These are phyloP conservation scores for Montipora foliosa DNA, from an alignment of 64 coral and sea anemone species.

Conservation along the genomic window DNA sequence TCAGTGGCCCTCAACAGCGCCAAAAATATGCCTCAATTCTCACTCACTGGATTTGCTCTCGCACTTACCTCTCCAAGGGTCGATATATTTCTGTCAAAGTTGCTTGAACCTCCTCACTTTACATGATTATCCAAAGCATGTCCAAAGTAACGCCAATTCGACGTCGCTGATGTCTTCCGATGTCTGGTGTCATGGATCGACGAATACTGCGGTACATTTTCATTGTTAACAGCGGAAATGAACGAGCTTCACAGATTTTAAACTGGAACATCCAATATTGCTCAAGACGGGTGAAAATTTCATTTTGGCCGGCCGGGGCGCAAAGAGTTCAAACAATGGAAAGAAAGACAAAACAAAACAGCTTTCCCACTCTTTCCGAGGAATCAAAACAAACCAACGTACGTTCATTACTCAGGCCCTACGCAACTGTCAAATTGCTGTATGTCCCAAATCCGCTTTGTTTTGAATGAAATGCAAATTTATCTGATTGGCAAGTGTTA, in stretches of 20 bases:
- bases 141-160: constrained; percentile 31
- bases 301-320: neutral
- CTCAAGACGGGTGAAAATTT: neutral
- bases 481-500: neutral
- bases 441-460: neutral
- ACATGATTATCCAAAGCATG: constrained; percentile 32
- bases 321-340: neutral
- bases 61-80: constrained; percentile 21
- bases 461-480: neutral
- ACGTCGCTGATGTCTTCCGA: constrained; percentile 25
- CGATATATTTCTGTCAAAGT: neutral
- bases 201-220: neutral
- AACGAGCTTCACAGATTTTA: constrained; percentile 27
- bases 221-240: constrained; percentile 39
- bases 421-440: constrained; percentile 46
- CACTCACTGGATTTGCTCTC: neutral
- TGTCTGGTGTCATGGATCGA: constrained; percentile 7
- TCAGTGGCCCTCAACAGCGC: constrained; percentile 36
- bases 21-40: constrained; percentile 34
- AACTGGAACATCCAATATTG: constrained; percentile 30
- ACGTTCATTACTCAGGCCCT: constrained; percentile 5
- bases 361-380: constrained; percentile 15
- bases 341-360: constrained; percentile 24
- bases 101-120: constrained; percentile 32
- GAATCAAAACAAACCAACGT: constrained; percentile 21